These are phyloP conservation scores for Gavialis gangeticus DNA, from an alignment of 2,113 vertebrate species.

Conservation along the genomic window DNA sequence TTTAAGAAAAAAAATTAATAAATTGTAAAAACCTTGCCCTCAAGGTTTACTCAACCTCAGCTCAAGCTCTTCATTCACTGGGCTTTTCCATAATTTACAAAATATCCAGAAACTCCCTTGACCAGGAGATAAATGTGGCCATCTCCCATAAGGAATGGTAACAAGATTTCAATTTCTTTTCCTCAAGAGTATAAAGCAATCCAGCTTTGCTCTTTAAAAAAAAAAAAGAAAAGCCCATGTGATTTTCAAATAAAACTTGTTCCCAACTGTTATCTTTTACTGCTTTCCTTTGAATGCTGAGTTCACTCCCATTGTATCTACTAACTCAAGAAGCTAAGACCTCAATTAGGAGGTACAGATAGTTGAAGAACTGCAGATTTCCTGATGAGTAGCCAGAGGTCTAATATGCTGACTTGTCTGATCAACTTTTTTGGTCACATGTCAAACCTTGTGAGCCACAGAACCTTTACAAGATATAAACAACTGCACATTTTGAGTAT, in stretches of 20 bases:
- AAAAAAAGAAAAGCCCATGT: too few relatives aligned
- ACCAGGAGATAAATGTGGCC: too few relatives aligned
- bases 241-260: too few relatives aligned
- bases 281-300: not conserved
- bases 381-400: not conserved
- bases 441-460: not conserved
- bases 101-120: not conserved
- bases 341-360: not conserved
- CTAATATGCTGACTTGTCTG: not conserved
- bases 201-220: too few relatives aligned
- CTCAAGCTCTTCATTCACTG: not conserved
- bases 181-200: too few relatives aligned
- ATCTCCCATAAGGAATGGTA: too few relatives aligned
- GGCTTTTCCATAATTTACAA: not conserved
- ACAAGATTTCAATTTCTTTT: too few relatives aligned
- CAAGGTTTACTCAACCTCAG: not conserved
- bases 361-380: not conserved
- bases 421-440: not conserved
- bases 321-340: not conserved
- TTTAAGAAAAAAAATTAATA: not conserved
- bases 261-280: not conserved
- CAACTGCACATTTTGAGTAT: not conserved
- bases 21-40: not conserved
- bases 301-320: not conserved
- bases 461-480: not conserved